phyloP scores from a whole-genome alignment of 2,113 vertebrate genomes.

The Ammodytes dubius region DNA sequence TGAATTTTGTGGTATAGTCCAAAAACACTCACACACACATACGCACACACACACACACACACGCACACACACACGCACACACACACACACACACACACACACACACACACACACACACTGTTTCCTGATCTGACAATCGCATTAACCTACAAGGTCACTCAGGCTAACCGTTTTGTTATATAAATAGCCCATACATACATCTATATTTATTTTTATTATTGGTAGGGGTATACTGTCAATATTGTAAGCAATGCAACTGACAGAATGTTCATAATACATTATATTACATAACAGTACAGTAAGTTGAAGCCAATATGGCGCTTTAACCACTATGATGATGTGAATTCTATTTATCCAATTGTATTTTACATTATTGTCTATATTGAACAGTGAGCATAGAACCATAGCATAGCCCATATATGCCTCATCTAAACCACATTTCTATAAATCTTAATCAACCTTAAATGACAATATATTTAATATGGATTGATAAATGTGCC shows the following conservation, averaged over 20 bases:
- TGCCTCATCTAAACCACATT: no score
- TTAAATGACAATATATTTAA: no score
- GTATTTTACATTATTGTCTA: neutral
- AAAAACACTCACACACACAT: no score
- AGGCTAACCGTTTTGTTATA: neutral
- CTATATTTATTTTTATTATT: no score
- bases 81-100: constrained; percentile 28
- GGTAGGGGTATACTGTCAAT: no score
- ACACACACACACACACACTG: neutral
- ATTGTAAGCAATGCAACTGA: no score
- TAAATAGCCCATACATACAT: no score
- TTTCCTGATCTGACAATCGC: constrained; percentile 26
- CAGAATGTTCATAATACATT: no score
- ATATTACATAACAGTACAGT: no score
- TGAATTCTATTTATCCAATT: neutral
- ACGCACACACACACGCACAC: neutral
- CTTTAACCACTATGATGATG: neutral
- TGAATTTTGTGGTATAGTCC: neutral
- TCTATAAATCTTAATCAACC: no score
- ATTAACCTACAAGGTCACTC: constrained; percentile 17
- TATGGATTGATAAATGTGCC: no score
- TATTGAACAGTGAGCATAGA: neutral
- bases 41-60: neutral
- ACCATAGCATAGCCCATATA: no score
- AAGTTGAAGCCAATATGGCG: neutral